A percentile compares a stretch with the other conserved stretches of the same genome.
Evolutionary conservation across 2,797 vertebrate genomes (phyloP).

Genomic region (Lemur catta): DNA sequence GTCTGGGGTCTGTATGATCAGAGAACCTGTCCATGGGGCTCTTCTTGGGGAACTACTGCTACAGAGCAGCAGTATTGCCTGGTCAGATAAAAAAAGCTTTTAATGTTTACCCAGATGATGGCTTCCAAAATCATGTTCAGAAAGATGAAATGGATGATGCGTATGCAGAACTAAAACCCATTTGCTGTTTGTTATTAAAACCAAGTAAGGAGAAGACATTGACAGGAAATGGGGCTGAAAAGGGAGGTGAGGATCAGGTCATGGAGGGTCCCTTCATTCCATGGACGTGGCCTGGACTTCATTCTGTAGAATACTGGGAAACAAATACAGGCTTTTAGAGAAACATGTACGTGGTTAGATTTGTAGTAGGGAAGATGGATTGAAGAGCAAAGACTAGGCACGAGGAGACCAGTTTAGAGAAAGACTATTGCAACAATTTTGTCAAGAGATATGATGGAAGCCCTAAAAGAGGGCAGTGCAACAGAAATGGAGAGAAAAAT

Average conservation of each 20-base stretch:
- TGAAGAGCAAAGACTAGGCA: neutral
- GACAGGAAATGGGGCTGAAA: neutral
- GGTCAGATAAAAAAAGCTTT: neutral
- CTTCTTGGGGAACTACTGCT: neutral
- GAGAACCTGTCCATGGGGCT: neutral
- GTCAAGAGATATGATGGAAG: neutral
- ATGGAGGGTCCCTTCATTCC: neutral
- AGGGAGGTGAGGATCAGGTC: neutral
- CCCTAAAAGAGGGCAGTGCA: neutral
- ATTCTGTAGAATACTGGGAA: neutral
- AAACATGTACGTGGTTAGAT: neutral
- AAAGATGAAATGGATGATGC: neutral
- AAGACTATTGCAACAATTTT: neutral
- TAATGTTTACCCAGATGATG: neutral
- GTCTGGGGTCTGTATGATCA: neutral
- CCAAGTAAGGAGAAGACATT: neutral
- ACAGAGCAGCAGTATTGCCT: neutral
- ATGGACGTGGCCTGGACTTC: neutral
- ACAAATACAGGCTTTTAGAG: neutral
- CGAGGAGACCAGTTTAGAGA: neutral
- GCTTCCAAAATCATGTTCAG: neutral
- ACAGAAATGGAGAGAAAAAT: neutral
- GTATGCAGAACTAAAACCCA: neutral
- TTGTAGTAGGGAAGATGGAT: neutral
- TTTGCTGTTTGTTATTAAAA: neutral